These are phyloP conservation scores for Ascidia mentula DNA, from an alignment of 23 tunicate species.

Conservation along the genomic window DNA sequence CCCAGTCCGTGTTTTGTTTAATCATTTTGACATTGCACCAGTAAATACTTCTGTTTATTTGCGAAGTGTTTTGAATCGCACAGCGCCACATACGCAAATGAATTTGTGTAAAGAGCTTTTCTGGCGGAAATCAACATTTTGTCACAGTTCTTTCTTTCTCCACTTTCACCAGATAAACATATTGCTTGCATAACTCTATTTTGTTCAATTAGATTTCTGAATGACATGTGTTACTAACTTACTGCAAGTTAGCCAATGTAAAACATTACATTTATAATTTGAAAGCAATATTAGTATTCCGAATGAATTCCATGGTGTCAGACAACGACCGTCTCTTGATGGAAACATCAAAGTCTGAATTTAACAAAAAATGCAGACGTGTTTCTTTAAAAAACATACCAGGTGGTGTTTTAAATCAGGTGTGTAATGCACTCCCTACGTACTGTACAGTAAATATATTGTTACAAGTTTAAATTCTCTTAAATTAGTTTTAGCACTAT, in stretches of 20 bases:
- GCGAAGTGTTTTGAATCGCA: too few species aligned
- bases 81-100: too few species aligned
- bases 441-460: constrained; percentile 20
- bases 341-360: constrained; percentile 56
- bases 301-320: constrained; percentile 16
- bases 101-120: too few species aligned
- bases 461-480: background rate
- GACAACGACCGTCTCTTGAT: constrained; percentile 19
- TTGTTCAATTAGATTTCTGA: too few species aligned
- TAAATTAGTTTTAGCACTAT: background rate
- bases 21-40: too few species aligned
- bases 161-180: too few species aligned
- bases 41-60: too few species aligned
- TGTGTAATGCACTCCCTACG: background rate
- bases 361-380: constrained; percentile 79
- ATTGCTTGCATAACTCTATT: too few species aligned
- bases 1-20: too few species aligned
- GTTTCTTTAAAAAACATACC: constrained; percentile 84
- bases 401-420: constrained; percentile 75
- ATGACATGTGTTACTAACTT: constrained; percentile 1
- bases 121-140: too few species aligned
- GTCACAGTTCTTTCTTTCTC: too few species aligned
- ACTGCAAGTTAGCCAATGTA: constrained; percentile 2
- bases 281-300: background rate
- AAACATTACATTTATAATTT: background rate